Evolutionary conservation across 2,113 vertebrate genomes (phyloP).

Genomic region (Proteles cristata): DNA sequence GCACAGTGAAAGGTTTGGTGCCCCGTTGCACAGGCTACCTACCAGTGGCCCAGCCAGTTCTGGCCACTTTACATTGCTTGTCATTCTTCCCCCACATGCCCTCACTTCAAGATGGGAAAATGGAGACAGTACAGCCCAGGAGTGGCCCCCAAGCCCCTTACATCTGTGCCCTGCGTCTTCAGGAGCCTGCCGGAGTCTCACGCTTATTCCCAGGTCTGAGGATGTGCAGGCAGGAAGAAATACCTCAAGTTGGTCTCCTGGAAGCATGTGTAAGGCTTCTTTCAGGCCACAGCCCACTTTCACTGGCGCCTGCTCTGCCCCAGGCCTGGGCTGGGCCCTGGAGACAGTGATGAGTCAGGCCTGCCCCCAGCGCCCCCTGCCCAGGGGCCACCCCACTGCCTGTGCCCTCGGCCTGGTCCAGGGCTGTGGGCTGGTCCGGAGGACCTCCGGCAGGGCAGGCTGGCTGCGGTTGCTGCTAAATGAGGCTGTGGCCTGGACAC

Average conservation of each 20-base stretch:
- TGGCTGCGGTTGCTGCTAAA: slow-evolving; percentile 60
- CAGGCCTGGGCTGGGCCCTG: background rate
- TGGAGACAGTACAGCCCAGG: background rate
- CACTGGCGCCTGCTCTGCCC: slow-evolving; percentile 33
- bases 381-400: background rate
- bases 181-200: background rate
- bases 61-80: background rate
- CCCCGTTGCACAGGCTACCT: background rate
- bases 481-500: slow-evolving; percentile 63
- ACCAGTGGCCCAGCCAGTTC: background rate
- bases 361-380: background rate
- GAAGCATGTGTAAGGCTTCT: slow-evolving; percentile 53
- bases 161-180: background rate
- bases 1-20: background rate
- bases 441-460: background rate
- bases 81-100: background rate
- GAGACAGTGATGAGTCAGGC: slow-evolving; percentile 61
- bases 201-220: background rate
- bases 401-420: background rate
- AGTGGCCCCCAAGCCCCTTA: background rate
- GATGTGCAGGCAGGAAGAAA: slow-evolving; percentile 40
- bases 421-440: slow-evolving; percentile 41
- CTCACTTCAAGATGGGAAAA: background rate
- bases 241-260: background rate
- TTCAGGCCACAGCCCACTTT: background rate